These are phyloP conservation scores for Amazona finschi DNA, from an alignment of 2,797 vertebrate species.

Conservation along the genomic window DNA sequence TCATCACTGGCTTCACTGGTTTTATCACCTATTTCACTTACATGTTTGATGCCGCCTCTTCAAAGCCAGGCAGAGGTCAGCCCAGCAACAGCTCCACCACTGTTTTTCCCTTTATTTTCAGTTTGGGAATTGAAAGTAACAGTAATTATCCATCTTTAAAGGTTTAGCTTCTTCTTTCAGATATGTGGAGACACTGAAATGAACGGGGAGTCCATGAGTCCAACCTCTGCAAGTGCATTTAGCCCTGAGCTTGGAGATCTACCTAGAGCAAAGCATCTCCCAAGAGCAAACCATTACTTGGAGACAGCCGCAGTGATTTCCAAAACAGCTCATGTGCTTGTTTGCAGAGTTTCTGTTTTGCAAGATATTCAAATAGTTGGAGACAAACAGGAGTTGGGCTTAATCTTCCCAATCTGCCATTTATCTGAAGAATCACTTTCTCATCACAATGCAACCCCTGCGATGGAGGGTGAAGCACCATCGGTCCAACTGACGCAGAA, in stretches of 20 bases:
- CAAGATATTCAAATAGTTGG: neutral
- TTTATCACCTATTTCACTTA: conserved; percentile 17
- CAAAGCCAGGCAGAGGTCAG: neutral
- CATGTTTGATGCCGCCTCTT: neutral
- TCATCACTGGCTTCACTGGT: conserved; percentile 28
- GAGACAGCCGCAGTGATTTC: neutral
- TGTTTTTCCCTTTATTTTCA: neutral
- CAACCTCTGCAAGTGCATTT: neutral
- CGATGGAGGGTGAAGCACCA: neutral
- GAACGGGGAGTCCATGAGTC: neutral
- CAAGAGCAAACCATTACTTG: neutral
- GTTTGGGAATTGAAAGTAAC: neutral
- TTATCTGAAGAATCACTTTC: conserved; percentile 37
- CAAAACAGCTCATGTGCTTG: neutral
- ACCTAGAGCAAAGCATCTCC: neutral
- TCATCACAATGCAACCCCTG: neutral
- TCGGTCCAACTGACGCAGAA: fast-evolving
- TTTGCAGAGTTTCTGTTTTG: conserved; percentile 32
- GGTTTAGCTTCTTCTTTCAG: neutral
- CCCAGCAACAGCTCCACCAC: neutral
- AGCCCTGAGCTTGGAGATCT: neutral
- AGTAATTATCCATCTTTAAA: neutral
- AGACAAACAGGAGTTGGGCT: neutral
- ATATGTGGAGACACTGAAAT: neutral
- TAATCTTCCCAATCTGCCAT: neutral